Percentiles rank a stretch among this genome's conserved stretches.
Conservation (phyloP, 1,140 invertebrate species). For the Asbolus verrucosus region DNA sequence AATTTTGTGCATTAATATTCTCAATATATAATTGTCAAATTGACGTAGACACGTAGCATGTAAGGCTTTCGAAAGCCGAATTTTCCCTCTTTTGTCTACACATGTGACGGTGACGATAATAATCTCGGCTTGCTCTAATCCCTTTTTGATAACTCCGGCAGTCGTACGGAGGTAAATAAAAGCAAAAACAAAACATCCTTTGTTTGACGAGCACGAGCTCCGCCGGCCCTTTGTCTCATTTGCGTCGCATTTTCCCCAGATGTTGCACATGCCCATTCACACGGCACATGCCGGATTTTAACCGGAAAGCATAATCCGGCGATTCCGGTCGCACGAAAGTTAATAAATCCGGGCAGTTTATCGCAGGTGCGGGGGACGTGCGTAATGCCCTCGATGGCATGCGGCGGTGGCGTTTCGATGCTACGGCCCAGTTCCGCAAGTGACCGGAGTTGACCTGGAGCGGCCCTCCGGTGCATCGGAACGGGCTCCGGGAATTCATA, state of each 20-base stretch:
- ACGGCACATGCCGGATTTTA: constrained; percentile 7
- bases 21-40: too few relatives aligned
- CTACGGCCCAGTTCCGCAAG: constrained; percentile 18
- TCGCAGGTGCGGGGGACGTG: constrained; percentile 1
- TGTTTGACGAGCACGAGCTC: constrained; percentile 2
- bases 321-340: constrained; percentile 24
- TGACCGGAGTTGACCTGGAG: constrained; percentile 32
- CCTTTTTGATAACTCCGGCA: too few relatives aligned
- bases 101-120: too few relatives aligned
- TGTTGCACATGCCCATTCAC: constrained; percentile 7
- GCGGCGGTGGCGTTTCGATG: constrained; percentile 12
- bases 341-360: constrained; percentile 40
- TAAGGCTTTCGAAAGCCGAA: too few relatives aligned
- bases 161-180: neutral
- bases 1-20: too few relatives aligned
- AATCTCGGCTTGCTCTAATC: too few relatives aligned
- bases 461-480: constrained; percentile 13
- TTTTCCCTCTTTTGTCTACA: too few relatives aligned
- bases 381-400: constrained; percentile 26
- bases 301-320: constrained; percentile 6
- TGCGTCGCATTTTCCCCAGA: constrained; percentile 1
- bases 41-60: too few relatives aligned
- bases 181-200: too few relatives aligned
- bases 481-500: constrained; percentile 22
- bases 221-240: neutral